Conservation (phyloP, 2,797 vertebrate genomes). For the Hoplostethus atlanticus region DNA sequence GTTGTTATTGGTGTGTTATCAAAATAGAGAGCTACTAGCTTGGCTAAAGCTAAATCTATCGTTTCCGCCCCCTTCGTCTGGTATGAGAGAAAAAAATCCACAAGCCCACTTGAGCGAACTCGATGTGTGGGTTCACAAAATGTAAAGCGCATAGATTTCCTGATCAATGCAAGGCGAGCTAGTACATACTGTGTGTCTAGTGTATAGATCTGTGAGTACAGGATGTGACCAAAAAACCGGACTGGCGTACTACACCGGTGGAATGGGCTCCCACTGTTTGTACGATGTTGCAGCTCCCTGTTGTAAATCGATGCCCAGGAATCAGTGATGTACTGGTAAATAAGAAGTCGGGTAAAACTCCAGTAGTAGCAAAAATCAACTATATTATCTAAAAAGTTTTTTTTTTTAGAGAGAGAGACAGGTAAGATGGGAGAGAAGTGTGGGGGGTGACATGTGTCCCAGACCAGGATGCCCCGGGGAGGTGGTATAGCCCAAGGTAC, state of each 20-base stretch:
- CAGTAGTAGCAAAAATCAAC: too few species aligned
- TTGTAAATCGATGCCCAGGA: too few species aligned
- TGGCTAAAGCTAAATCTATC: constrained; percentile 41
- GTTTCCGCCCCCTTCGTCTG: constrained; percentile 76
- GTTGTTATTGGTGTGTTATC: constrained; percentile 35
- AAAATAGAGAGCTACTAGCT: constrained; percentile 44
- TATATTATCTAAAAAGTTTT: too few species aligned
- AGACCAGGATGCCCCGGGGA: too few species aligned
- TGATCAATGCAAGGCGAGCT: fast-evolving
- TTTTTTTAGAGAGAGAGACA: too few species aligned
- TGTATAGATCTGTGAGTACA: constrained; percentile 34
- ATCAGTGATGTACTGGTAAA: too few species aligned
- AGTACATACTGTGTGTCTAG: fast-evolving
- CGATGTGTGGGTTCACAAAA: constrained; percentile 10
- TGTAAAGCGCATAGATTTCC: constrained; percentile 27
- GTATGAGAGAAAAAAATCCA: constrained; percentile 8
- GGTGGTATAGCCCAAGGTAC: too few species aligned
- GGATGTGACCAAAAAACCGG: neutral
- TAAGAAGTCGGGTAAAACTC: too few species aligned
- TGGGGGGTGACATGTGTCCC: too few species aligned
- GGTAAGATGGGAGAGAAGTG: too few species aligned
- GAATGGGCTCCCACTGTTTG: neutral
- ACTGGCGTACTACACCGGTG: constrained; percentile 6
- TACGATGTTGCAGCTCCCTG: neutral
- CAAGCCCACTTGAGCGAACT: neutral